Evolutionary conservation across 2,888 invertebrate species (phyloP).

Genomic region (Dasysyrphus albostriatus): DNA sequence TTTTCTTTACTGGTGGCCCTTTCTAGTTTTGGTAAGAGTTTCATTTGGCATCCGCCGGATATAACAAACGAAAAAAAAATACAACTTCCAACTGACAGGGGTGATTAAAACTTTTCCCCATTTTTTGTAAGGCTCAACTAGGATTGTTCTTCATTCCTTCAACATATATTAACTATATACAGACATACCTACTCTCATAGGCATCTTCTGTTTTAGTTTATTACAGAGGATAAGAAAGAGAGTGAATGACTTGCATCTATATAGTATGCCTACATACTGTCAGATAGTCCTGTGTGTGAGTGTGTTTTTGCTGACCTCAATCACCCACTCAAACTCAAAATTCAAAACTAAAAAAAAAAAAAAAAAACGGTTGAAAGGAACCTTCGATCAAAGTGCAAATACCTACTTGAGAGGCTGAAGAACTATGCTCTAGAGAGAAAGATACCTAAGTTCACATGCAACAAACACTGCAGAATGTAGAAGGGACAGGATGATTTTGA

Average conservation of each 20-base stretch:
- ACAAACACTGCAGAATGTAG: constrained; percentile 18
- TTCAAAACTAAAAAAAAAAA: constrained; percentile 4
- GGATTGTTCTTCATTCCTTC: background rate
- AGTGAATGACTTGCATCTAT: background rate
- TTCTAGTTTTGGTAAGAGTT: constrained; percentile 39
- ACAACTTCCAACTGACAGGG: constrained; percentile 30
- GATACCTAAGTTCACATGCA: constrained; percentile 41
- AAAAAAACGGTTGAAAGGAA: constrained; percentile 16
- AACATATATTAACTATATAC: too few species aligned
- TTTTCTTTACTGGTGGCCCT: constrained; percentile 9
- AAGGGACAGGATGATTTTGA: constrained; percentile 1
- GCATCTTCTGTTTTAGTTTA: background rate
- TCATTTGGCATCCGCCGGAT: constrained; percentile 49
- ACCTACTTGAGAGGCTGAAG: constrained; percentile 43
- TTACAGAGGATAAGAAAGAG: background rate
- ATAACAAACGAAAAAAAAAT: constrained; percentile 1
- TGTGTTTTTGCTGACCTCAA: constrained; percentile 45
- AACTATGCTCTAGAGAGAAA: background rate
- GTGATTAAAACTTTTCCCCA: constrained; percentile 44
- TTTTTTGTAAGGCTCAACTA: constrained; percentile 15
- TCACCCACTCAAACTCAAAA: constrained; percentile 29
- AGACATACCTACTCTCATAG: too few species aligned
- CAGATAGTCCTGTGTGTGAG: background rate
- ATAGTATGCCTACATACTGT: background rate
- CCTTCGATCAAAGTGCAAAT: constrained; percentile 57